Evolutionary conservation across 2,113 vertebrate species (phyloP), one percentile per base, ranked within the genome.

Genomic region (Pluvialis apricaria): DNA sequence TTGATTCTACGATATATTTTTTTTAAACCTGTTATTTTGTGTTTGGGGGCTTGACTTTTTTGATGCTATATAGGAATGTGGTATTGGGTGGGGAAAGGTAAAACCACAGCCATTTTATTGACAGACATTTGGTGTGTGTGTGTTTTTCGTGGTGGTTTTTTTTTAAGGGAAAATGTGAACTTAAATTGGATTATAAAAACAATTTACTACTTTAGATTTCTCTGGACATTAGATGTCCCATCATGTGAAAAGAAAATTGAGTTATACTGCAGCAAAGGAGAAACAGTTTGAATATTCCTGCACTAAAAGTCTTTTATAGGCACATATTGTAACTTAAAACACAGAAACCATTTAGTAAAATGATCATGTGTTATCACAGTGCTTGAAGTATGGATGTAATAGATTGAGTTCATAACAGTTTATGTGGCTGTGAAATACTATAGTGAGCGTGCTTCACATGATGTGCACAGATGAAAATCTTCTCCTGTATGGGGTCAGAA

Each of bases 11-110:
- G 49, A 7, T 79, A 11, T 85, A 8, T 55, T 38, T 82, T 91
- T 86, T 81, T 78, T 57, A 94, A 95, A 77, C 88, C 96, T 97
- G 42, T 97, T 78, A 96, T 98, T 98, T 97, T 81, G 93, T 94
- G 61, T 88, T 40, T 49, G 54, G 90, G 90, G 88, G 44, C n/a
- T 73, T 86, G 76, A 34, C 70, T 92, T 95, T 93, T 88, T 76
- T 88, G 65, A 64, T 76, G 80, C 40, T 69, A 2, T 65, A 61
- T 77, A 78, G 73, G 78, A 97, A 94, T 73, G 94, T 93, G 95
- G 95, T 55, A 51, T 82, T 68, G 95, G 92, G 90, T 94, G 96
- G 94, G 77, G 64, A 77, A 49, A 55, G 85, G 86, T 95, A 49
- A 92, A 92, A 58, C 73, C 1, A 6, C 73, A 92, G 80, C 29